Conservation (phyloP, 1,140 invertebrate species). For the Zaprionus vittiger region DNA sequence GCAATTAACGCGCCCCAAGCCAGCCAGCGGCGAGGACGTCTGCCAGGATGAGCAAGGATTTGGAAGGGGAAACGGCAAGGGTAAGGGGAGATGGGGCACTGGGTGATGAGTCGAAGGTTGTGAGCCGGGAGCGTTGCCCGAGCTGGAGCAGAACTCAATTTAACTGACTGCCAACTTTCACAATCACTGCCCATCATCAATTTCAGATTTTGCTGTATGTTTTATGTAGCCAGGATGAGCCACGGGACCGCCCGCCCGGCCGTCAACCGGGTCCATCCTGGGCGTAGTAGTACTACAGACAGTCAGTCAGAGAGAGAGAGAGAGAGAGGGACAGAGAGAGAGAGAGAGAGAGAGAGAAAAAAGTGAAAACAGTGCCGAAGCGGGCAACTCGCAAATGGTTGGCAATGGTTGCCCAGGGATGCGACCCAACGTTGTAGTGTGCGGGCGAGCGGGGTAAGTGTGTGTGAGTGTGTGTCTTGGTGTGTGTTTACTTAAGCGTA, state of each 20-base stretch:
- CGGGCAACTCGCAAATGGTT: conserved; percentile 58
- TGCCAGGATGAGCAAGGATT: not conserved
- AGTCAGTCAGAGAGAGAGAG: conserved; percentile 42
- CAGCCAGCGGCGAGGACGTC: conserved; percentile 19
- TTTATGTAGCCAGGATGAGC: conserved; percentile 64
- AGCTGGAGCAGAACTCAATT: conserved; percentile 73
- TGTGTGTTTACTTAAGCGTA: conserved; percentile 79
- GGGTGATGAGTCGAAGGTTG: conserved; percentile 1
- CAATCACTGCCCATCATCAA: conserved; percentile 83
- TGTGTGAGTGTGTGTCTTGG: conserved; percentile 60
- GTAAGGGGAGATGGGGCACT: not conserved
- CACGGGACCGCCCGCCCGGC: conserved; percentile 48
- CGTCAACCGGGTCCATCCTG: not conserved
- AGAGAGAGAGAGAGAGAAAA: conserved; percentile 35
- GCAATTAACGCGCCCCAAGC: conserved; percentile 75
- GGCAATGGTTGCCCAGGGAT: conserved; percentile 65
- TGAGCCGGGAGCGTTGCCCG: conserved; percentile 24
- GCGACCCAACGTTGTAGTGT: conserved; percentile 46
- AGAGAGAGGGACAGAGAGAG: conserved; percentile 12
- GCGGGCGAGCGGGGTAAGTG: conserved; percentile 10
- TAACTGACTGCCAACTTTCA: conserved; percentile 82
- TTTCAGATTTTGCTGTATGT: conserved; percentile 83
- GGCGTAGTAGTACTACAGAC: conserved; percentile 19
- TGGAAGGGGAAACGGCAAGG: not conserved
- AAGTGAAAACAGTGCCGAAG: conserved; percentile 76